These are phyloP conservation scores for Momotus momota DNA, from an alignment of 2,797 vertebrate genomes.

Conservation along the genomic window DNA sequence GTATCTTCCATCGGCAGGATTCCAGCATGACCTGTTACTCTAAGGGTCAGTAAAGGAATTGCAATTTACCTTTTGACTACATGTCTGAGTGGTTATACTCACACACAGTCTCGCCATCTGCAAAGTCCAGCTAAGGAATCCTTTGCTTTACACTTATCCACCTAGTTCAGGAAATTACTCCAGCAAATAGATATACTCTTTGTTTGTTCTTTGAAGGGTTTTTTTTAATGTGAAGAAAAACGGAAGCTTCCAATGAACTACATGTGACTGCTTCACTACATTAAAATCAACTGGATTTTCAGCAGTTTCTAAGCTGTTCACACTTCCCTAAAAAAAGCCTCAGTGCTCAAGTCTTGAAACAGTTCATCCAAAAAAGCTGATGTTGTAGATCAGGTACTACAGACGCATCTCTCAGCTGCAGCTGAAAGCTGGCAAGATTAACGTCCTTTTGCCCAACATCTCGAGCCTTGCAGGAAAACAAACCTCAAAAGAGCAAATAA, in stretches of 20 bases:
- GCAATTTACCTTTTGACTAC: not conserved
- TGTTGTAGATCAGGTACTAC: not conserved
- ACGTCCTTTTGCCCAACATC: constrained; percentile 1
- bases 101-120: not conserved
- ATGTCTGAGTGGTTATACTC: not conserved
- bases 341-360: not conserved
- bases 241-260: not conserved
- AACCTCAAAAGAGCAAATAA: not conserved
- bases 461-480: not conserved
- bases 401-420: not conserved
- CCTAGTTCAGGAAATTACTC: not conserved
- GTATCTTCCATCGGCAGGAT: not conserved
- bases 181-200: not conserved
- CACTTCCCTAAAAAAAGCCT: not conserved
- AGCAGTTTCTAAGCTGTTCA: not conserved
- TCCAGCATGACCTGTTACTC: not conserved
- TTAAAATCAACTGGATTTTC: constrained; percentile 46
- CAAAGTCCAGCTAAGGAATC: not conserved
- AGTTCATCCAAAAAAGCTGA: not conserved
- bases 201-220: not conserved
- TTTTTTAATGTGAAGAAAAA: constrained; percentile 51
- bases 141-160: not conserved
- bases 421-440: constrained; percentile 19
- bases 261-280: not conserved
- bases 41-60: not conserved